phyloP scores from a whole-genome alignment of 1,140 invertebrate species.

The Physella acuta region DNA sequence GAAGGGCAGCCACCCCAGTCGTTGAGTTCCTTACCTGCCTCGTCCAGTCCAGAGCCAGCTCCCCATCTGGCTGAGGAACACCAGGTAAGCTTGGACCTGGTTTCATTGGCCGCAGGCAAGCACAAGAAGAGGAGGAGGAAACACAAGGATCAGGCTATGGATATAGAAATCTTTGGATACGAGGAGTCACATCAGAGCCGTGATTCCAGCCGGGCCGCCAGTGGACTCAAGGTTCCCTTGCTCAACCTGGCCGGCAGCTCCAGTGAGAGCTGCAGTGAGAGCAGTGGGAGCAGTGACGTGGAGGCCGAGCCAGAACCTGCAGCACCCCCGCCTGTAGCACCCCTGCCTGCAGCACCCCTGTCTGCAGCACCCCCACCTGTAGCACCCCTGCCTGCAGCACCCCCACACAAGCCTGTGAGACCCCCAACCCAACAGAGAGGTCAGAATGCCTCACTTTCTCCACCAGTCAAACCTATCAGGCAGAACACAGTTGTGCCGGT shows the following conservation, averaged over 20 bases:
- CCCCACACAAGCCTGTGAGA: not conserved
- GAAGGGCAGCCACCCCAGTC: no score
- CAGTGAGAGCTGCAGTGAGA: slow-evolving; percentile 35
- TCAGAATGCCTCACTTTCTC: not conserved
- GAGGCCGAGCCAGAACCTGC: not conserved
- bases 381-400: not conserved
- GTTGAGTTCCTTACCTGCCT: no score
- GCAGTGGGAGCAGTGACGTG: not conserved
- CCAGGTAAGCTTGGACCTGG: no score
- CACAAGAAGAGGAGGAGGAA: slow-evolving; percentile 28
- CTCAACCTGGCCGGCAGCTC: slow-evolving; percentile 37
- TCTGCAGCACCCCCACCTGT: not conserved
- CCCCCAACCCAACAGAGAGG: not conserved
- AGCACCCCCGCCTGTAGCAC: not conserved
- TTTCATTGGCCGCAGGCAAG: no score
- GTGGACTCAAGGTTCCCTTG: slow-evolving; percentile 30
- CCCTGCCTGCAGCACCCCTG: not conserved
- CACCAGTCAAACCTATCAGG: not conserved
- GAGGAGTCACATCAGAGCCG: slow-evolving; percentile 34
- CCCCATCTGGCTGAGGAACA: no score
- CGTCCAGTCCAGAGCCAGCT: no score
- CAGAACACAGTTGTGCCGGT: not conserved
- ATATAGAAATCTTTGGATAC: slow-evolving; percentile 43
- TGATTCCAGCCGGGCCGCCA: slow-evolving; percentile 11
- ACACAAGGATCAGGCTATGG: slow-evolving; percentile 30